Evolutionary conservation across 1,140 invertebrate species (phyloP).

Genomic region (Ruditapes philippinarum): DNA sequence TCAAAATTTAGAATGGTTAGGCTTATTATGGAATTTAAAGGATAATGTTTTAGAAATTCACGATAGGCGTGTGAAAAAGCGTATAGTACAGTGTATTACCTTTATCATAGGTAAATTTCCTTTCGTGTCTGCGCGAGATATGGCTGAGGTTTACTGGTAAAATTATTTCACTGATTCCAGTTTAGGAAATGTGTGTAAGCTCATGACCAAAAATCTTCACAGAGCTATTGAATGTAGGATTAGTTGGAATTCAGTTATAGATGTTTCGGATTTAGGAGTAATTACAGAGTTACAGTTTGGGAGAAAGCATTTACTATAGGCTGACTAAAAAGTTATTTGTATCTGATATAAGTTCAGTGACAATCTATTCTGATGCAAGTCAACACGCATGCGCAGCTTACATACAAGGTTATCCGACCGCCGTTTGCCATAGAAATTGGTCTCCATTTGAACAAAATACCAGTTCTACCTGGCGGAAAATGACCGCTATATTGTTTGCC

Average conservation of each 20-base stretch:
- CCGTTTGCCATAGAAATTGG: constrained; percentile 11
- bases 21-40: no score
- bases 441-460: neutral
- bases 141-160: no score
- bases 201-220: constrained; percentile 10
- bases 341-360: neutral
- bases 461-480: neutral
- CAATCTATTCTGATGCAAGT: constrained; percentile 10
- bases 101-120: no score
- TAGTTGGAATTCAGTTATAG: neutral
- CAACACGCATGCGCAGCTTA: neutral
- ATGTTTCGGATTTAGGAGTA: neutral
- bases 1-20: no score
- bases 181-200: neutral
- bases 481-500: neutral
- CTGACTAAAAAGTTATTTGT: no score
- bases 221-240: neutral
- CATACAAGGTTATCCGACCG: neutral
- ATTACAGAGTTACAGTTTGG: no score
- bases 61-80: neutral
- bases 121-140: no score
- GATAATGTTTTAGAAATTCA: no score
- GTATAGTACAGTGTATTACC: no score
- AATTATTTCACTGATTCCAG: neutral
- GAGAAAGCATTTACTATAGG: neutral